These are phyloP conservation scores for Acrocephalus kingi DNA, from an alignment of 2,113 vertebrate species.

Conservation along the genomic window DNA sequence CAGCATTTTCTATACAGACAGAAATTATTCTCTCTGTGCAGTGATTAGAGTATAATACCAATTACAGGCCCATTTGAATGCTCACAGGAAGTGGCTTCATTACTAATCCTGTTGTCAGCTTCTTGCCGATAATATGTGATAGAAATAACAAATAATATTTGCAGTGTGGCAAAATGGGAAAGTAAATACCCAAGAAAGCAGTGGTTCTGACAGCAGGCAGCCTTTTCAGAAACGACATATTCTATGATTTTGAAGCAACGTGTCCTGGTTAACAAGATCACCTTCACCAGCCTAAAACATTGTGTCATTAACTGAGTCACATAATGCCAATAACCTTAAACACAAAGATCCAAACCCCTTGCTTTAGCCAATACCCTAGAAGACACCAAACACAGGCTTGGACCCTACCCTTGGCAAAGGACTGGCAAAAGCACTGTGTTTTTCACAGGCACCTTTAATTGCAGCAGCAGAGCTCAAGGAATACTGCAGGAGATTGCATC, in stretches of 20 bases:
- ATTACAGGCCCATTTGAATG: not conserved
- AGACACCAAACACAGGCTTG: not conserved
- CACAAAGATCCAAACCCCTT: not conserved
- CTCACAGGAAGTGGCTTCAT: not conserved
- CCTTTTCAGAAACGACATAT: not conserved
- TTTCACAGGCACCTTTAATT: conserved; percentile 5
- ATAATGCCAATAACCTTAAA: not conserved
- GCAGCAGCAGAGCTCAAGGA: conserved; percentile 8
- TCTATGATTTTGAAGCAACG: not conserved
- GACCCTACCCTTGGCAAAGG: conserved; percentile 3
- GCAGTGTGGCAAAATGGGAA: not conserved
- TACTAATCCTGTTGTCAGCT: not conserved
- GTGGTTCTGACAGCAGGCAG: not conserved
- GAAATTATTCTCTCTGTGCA: not conserved
- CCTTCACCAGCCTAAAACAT: not conserved
- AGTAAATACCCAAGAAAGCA: not conserved
- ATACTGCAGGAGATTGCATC: not conserved
- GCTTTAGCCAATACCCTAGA: not conserved
- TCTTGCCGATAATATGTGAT: not conserved
- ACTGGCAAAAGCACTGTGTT: not conserved
- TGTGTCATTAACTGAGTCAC: accelerated
- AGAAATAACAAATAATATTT: not conserved
- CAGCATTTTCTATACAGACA: not conserved
- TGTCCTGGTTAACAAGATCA: not conserved
- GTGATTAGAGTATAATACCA: not conserved